A percentile compares a stretch with the other conserved stretches of the same genome.
Evolutionary conservation across 2,888 invertebrate genomes (phyloP).

Genomic region (Drosophila austrosaltans): DNA sequence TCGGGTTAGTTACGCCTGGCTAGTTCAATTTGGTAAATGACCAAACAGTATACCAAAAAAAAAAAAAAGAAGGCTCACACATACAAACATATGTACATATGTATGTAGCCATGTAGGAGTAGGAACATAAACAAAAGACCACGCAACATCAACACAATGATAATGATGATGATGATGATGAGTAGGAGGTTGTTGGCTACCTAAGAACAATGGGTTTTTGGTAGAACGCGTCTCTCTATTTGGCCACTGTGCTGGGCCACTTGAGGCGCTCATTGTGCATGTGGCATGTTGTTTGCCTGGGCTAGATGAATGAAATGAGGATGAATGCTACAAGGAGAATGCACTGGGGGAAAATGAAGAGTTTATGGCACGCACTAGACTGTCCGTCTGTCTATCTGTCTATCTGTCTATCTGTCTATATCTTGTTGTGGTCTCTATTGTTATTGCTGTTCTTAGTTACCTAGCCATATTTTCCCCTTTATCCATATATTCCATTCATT

Average conservation of each 20-base stretch:
- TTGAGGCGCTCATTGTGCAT: constrained; percentile 66
- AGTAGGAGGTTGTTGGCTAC: constrained; percentile 34
- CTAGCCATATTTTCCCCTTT: constrained; percentile 13
- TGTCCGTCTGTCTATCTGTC: constrained; percentile 50
- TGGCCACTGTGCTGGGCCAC: constrained; percentile 46
- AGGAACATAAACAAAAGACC: constrained; percentile 68
- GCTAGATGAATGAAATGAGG: background rate
- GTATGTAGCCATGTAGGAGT: background rate
- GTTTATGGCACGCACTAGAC: constrained; percentile 67
- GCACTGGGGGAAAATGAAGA: constrained; percentile 20
- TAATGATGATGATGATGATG: constrained; percentile 31
- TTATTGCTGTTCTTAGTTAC: constrained; percentile 54
- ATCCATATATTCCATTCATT: constrained; percentile 25
- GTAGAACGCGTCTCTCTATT: constrained; percentile 32
- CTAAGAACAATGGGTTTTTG: constrained; percentile 56
- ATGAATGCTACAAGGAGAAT: constrained; percentile 1
- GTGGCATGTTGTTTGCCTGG: constrained; percentile 42
- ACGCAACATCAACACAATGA: constrained; percentile 60
- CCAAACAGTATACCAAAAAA: constrained; percentile 56
- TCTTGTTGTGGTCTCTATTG: constrained; percentile 48
- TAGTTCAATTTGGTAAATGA: constrained; percentile 70
- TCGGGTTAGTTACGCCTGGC: constrained; percentile 64
- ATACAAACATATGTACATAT: constrained; percentile 7
- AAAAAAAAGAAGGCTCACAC: constrained; percentile 13
- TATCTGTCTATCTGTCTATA: constrained; percentile 8